phyloP scores from a whole-genome alignment of 2,113 vertebrate species.

The Prionailurus bengalensis region DNA sequence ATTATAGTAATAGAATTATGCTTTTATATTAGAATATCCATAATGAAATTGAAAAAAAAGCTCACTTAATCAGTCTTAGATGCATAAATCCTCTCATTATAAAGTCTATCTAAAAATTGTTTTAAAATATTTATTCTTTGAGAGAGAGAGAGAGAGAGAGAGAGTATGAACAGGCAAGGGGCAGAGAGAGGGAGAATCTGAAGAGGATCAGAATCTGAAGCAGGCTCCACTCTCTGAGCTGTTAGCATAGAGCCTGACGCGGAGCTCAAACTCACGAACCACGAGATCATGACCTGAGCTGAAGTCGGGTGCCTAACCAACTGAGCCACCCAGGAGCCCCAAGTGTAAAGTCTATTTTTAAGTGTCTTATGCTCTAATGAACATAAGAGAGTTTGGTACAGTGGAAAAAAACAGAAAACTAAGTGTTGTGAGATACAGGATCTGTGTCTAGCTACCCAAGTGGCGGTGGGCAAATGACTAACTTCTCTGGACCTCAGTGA shows the following conservation, averaged over 20 bases:
- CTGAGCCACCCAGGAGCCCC: too few species aligned
- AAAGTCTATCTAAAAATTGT: not conserved
- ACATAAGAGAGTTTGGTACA: not conserved
- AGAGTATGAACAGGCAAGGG: too few species aligned
- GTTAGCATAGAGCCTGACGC: too few species aligned
- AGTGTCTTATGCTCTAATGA: conserved; percentile 6
- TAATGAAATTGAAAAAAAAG: not conserved
- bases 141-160: too few species aligned
- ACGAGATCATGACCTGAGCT: too few species aligned
- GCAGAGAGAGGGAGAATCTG: too few species aligned
- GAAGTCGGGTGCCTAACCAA: too few species aligned
- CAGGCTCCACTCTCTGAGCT: too few species aligned
- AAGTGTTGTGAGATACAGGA: not conserved
- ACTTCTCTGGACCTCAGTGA: not conserved
- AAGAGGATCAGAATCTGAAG: too few species aligned
- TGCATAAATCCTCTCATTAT: not conserved
- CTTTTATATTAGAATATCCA: conserved; percentile 26
- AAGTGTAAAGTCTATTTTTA: not conserved
- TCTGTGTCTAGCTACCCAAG: not conserved
- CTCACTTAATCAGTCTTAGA: not conserved
- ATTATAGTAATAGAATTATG: conserved; percentile 32
- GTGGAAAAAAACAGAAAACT: not conserved
- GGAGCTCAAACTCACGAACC: too few species aligned
- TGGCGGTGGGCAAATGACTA: not conserved
- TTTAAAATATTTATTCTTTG: too few species aligned